Conservation (phyloP, 2,113 vertebrate genomes). For the Eurystomus gularis region DNA sequence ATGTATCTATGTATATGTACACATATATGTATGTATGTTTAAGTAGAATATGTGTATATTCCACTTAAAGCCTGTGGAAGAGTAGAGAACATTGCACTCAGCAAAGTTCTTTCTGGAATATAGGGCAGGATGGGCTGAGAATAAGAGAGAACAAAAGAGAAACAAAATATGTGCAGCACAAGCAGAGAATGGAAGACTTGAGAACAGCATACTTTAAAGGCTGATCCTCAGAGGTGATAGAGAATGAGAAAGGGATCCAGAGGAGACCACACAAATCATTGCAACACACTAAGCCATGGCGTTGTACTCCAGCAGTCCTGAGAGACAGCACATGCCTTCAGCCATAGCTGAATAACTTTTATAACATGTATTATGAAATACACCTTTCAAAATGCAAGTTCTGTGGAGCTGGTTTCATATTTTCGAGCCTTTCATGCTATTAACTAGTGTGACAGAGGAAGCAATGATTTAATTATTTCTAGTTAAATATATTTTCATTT, state of each 20-base stretch:
- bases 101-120: neutral
- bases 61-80: neutral
- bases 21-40: neutral
- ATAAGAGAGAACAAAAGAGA: neutral
- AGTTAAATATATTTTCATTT: constrained; percentile 13
- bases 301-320: neutral
- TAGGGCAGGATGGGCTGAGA: neutral
- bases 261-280: neutral
- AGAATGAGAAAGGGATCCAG: neutral
- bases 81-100: neutral
- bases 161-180: neutral
- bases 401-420: neutral
- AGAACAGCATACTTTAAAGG: neutral
- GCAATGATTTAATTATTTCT: neutral
- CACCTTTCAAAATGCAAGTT: neutral
- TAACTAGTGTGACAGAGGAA: neutral
- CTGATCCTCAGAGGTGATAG: neutral
- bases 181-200: neutral
- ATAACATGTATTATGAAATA: neutral
- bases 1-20: neutral
- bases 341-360: neutral
- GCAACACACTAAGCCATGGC: neutral
- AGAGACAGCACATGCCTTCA: neutral
- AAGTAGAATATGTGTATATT: neutral
- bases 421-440: neutral